phyloP scores from a whole-genome alignment of 2,888 invertebrate genomes.

The Exephanes ischioxanthus region DNA sequence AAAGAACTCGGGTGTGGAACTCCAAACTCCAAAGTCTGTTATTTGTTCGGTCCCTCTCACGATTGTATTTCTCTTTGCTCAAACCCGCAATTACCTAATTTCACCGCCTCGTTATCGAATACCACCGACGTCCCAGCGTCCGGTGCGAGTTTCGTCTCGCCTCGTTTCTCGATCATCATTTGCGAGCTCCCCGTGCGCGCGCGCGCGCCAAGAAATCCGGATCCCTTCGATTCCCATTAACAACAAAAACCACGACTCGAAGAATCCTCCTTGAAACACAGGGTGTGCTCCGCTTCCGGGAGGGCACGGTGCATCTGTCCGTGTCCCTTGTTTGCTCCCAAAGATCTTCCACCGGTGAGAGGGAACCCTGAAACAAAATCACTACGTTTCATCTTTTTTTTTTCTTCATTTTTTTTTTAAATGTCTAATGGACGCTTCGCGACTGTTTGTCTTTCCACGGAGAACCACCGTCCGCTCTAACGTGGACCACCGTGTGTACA shows the following conservation, averaged over 20 bases:
- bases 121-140: slow-evolving; percentile 30
- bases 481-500: slow-evolving; percentile 25
- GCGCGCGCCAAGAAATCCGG: slow-evolving; percentile 7
- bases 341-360: slow-evolving; percentile 30
- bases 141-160: slow-evolving; percentile 51
- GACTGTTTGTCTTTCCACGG: slow-evolving; percentile 61
- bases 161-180: slow-evolving; percentile 56
- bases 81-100: slow-evolving; percentile 61
- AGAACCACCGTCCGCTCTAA: slow-evolving; percentile 1
- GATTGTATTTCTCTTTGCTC: neutral
- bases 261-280: neutral
- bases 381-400: slow-evolving; percentile 15
- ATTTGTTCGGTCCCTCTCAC: slow-evolving; percentile 15
- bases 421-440: slow-evolving; percentile 39
- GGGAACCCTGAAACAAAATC: slow-evolving; percentile 56
- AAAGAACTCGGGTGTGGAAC: neutral
- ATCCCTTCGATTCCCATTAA: slow-evolving; percentile 22
- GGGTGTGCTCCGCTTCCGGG: slow-evolving; percentile 56
- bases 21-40: slow-evolving; percentile 6
- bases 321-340: slow-evolving; percentile 51
- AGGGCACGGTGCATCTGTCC: slow-evolving; percentile 59
- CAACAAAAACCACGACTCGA: neutral
- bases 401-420: slow-evolving; percentile 5
- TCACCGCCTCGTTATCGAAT: slow-evolving; percentile 46
- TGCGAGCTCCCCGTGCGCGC: neutral